These are phyloP conservation scores for Aricia agestis DNA, from an alignment of 1,140 invertebrate species.

Conservation along the genomic window DNA sequence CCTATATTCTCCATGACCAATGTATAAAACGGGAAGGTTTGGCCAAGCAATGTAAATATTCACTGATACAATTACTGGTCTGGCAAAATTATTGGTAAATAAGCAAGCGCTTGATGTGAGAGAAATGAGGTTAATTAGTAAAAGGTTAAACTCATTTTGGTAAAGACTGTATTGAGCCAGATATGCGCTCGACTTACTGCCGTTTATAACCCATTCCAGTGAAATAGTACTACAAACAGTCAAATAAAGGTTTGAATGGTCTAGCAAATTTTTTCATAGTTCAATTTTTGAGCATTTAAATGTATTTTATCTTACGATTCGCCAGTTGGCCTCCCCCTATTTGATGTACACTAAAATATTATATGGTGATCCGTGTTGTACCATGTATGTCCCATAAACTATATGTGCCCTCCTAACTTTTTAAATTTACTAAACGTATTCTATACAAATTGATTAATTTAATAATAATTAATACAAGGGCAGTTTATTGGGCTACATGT, in stretches of 20 bases:
- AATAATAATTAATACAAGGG: neutral
- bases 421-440: neutral
- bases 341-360: neutral
- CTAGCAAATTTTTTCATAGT: neutral
- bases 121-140: too few relatives aligned
- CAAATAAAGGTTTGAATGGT: too few relatives aligned
- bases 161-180: too few relatives aligned
- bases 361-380: neutral
- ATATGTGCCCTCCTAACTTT: neutral
- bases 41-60: too few relatives aligned
- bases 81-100: too few relatives aligned
- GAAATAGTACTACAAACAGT: neutral
- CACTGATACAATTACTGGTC: too few relatives aligned
- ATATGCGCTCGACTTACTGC: neutral
- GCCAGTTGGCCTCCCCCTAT: neutral
- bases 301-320: neutral
- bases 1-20: too few relatives aligned
- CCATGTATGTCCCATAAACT: neutral
- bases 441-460: neutral
- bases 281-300: neutral
- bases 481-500: neutral
- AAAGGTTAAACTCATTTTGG: too few relatives aligned
- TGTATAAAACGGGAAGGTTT: too few relatives aligned
- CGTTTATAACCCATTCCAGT: neutral
- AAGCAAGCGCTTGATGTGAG: too few relatives aligned